These are phyloP conservation scores for Macaria notata DNA, from an alignment of 2,888 invertebrate species.

Conservation along the genomic window DNA sequence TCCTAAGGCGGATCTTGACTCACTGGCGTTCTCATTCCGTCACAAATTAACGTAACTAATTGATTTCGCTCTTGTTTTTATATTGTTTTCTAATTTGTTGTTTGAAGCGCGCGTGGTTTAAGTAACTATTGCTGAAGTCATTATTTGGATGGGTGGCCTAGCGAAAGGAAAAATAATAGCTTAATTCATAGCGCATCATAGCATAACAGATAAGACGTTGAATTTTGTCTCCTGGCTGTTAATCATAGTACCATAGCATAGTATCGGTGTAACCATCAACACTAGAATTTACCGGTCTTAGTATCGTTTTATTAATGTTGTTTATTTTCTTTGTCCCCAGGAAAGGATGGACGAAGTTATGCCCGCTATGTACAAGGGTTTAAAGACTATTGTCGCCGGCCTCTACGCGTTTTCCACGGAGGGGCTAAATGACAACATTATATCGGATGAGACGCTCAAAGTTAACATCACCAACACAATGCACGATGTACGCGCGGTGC, in stretches of 20 bases:
- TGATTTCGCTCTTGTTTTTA: neutral
- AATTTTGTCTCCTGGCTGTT: too few species aligned
- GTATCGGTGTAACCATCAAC: too few species aligned
- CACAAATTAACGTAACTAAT: conserved; percentile 1
- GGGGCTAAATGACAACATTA: conserved; percentile 64
- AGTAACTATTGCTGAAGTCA: too few species aligned
- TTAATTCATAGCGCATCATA: too few species aligned
- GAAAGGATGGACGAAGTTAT: conserved; percentile 65
- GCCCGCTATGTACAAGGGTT: conserved; percentile 83
- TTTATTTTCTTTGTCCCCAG: conserved; percentile 50
- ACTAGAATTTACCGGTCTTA: too few species aligned
- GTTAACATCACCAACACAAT: conserved; percentile 82
- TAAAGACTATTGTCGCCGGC: conserved; percentile 88
- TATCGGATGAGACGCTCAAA: conserved; percentile 51
- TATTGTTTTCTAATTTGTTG: neutral
- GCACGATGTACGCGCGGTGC: conserved; percentile 82
- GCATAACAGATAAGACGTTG: too few species aligned
- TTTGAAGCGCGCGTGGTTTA: too few species aligned
- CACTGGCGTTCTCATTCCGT: conserved; percentile 4
- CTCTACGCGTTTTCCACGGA: conserved; percentile 86
- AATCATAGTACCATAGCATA: too few species aligned
- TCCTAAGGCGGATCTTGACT: conserved; percentile 12
- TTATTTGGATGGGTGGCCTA: too few species aligned
- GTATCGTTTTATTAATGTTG: neutral
- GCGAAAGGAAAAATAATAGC: too few species aligned